Percentiles rank a stretch among this genome's conserved stretches.
Conservation (phyloP, 2,797 vertebrate genomes). For the Calcarius lapponicus region DNA sequence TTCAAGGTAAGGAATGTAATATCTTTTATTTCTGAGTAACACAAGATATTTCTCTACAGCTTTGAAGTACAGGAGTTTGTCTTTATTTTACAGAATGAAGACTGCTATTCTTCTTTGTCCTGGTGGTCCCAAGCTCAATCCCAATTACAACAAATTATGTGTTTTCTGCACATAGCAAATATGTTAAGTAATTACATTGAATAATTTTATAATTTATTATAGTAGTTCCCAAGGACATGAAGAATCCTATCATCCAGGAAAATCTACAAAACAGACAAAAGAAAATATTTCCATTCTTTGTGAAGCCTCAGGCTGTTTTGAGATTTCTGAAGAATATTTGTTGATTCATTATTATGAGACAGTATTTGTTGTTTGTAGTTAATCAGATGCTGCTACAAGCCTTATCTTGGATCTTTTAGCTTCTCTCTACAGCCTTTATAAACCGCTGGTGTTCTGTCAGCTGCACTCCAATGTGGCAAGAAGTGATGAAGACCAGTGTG, state of each 20-base stretch:
- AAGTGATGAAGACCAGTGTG: rapidly evolving
- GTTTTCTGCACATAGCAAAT: not conserved
- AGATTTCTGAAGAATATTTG: not conserved
- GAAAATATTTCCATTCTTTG: not conserved
- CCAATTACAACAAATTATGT: not conserved
- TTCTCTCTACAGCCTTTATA: not conserved
- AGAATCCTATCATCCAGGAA: not conserved
- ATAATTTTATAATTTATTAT: not conserved
- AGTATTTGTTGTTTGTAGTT: not conserved
- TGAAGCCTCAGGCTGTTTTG: not conserved
- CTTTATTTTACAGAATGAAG: not conserved
- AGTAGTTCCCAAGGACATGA: not conserved
- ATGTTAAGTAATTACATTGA: not conserved
- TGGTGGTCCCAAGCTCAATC: not conserved
- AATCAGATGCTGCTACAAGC: not conserved
- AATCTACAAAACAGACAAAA: not conserved
- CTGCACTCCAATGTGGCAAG: not conserved
- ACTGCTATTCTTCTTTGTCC: not conserved
- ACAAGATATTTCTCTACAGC: not conserved
- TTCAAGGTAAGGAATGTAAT: not conserved
- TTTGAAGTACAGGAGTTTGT: not conserved
- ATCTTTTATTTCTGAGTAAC: not conserved
- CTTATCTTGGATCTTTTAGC: not conserved
- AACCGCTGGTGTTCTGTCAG: not conserved
- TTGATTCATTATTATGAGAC: not conserved